Percentiles rank a stretch among this genome's conserved stretches.
phyloP scores from a whole-genome alignment of 2,113 vertebrate species.

The Protobothrops flavoviridis region DNA sequence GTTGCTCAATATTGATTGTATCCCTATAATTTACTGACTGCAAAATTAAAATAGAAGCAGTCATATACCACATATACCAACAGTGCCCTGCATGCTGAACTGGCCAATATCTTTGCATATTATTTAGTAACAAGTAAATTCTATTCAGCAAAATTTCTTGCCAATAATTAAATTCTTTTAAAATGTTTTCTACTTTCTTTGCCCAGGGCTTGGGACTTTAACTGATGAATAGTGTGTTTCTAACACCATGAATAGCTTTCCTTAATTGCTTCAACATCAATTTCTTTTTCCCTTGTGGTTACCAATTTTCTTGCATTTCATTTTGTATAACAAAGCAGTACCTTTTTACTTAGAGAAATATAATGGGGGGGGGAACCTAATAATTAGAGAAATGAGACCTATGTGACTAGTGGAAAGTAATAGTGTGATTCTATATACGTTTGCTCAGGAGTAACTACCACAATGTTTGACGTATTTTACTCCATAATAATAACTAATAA shows the following conservation, averaged over 20 bases:
- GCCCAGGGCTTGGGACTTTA: neutral
- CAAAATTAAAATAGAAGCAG: neutral
- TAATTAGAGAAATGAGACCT: neutral
- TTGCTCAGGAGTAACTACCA: neutral
- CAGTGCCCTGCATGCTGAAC: neutral
- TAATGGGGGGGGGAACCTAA: neutral
- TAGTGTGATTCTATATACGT: neutral
- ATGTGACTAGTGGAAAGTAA: neutral
- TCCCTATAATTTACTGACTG: neutral
- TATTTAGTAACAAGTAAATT: neutral
- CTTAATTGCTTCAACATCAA: neutral
- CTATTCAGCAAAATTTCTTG: neutral
- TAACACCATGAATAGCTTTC: neutral
- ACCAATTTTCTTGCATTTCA: neutral
- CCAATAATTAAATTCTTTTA: neutral
- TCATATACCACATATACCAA: neutral
- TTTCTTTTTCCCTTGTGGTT: neutral
- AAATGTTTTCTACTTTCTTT: neutral
- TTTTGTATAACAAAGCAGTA: neutral
- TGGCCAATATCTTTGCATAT: neutral
- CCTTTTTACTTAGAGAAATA: neutral
- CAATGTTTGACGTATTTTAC: neutral
- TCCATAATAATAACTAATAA: neutral
- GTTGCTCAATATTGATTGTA: neutral
- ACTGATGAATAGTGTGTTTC: neutral